phyloP scores from a whole-genome alignment of 2,797 vertebrate species.

The Manis pentadactyla region DNA sequence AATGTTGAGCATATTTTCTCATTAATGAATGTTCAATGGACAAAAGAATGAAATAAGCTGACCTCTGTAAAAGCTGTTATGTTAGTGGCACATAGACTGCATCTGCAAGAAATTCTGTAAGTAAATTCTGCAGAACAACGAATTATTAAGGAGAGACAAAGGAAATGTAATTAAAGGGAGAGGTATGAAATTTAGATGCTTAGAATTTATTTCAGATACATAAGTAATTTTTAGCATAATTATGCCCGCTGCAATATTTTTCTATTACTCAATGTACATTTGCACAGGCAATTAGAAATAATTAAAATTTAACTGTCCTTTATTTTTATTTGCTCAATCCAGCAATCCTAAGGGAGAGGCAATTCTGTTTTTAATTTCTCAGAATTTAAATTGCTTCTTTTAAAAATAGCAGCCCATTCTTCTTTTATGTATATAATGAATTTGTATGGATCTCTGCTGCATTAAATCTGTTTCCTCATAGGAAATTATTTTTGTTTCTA shows the following conservation, averaged over 20 bases:
- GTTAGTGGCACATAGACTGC: background rate
- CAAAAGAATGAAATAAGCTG: constrained; percentile 19
- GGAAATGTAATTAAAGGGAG: constrained; percentile 17
- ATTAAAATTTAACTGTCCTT: too few relatives aligned
- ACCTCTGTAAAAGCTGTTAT: background rate
- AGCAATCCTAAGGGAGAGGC: background rate
- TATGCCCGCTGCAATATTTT: too few relatives aligned
- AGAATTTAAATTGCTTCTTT: constrained; percentile 51
- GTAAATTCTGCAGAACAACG: background rate
- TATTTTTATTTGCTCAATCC: constrained; percentile 31
- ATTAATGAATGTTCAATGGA: constrained; percentile 10
- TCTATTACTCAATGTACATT: too few relatives aligned
- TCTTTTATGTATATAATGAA: constrained; percentile 26
- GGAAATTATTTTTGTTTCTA: constrained; percentile 26
- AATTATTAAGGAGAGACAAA: constrained; percentile 31
- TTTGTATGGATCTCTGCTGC: background rate
- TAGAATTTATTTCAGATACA: constrained; percentile 53
- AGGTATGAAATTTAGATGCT: background rate
- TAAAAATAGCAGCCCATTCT: constrained; percentile 45
- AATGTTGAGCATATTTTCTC: constrained; percentile 1
- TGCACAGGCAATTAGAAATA: too few relatives aligned
- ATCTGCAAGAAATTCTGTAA: constrained; percentile 27
- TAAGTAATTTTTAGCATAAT: constrained; percentile 44
- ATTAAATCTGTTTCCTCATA: constrained; percentile 6
- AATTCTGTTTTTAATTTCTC: constrained; percentile 23